These are phyloP conservation scores for Nomada fucata DNA, from an alignment of 2,888 invertebrate species.

Conservation along the genomic window DNA sequence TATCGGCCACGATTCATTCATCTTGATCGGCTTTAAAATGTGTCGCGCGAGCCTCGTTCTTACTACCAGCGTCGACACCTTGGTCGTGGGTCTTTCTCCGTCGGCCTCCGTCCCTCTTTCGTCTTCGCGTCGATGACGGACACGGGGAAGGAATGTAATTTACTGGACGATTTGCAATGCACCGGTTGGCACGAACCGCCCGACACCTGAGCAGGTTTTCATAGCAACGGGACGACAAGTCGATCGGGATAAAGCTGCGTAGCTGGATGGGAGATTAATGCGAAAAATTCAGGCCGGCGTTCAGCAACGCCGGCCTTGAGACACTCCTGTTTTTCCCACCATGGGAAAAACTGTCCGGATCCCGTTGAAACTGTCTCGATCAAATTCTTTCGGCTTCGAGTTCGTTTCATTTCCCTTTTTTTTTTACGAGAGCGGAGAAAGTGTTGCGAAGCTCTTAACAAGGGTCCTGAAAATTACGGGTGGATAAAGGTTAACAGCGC, in stretches of 20 bases:
- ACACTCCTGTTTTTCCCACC: constrained; percentile 50
- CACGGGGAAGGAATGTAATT: constrained; percentile 39
- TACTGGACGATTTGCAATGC: constrained; percentile 52
- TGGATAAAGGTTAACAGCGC: constrained; percentile 69
- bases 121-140: constrained; percentile 6
- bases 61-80: constrained; percentile 39
- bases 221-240: constrained; percentile 13
- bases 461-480: constrained; percentile 68
- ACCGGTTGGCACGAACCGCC: constrained; percentile 18
- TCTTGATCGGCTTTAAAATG: constrained; percentile 65
- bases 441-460: constrained; percentile 44
- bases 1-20: constrained; percentile 75
- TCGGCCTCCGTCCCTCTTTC: neutral
- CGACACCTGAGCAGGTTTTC: constrained; percentile 19
- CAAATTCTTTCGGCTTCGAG: too few species aligned
- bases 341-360: constrained; percentile 45
- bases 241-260: constrained; percentile 41
- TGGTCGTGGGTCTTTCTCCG: constrained; percentile 13
- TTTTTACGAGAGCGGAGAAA: constrained; percentile 50
- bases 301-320: constrained; percentile 38
- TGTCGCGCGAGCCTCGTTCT: constrained; percentile 50
- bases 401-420: too few species aligned
- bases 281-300: constrained; percentile 53
- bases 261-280: constrained; percentile 49
- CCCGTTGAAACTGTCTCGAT: constrained; percentile 22